Evolutionary conservation across 1,140 invertebrate genomes (phyloP).

Genomic region (Copidosoma floridanum): DNA sequence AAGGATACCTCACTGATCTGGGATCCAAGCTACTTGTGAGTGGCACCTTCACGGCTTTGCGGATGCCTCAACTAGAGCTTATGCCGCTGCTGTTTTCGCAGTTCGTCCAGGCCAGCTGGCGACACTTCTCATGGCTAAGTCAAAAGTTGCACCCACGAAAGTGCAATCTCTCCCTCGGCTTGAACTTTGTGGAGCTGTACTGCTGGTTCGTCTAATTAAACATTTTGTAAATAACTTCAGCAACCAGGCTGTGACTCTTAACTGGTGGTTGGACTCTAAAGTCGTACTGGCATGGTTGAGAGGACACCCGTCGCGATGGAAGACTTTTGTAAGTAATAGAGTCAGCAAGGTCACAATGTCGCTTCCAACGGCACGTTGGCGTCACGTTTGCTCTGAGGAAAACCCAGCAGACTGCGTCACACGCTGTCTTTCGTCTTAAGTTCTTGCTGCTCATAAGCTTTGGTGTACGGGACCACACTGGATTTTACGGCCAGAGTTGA

Average conservation of each 20-base stretch:
- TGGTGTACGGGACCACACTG: constrained; percentile 5
- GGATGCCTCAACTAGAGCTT: not conserved
- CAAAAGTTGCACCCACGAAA: too few relatives aligned
- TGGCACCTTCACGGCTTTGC: not conserved
- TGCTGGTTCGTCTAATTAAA: too few relatives aligned
- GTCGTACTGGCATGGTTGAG: not conserved
- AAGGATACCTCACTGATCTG: too few relatives aligned
- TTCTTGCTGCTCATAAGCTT: not conserved
- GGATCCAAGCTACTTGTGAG: too few relatives aligned
- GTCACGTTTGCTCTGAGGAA: not conserved
- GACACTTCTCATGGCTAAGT: not conserved
- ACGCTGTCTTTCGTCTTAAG: not conserved
- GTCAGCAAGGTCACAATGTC: not conserved
- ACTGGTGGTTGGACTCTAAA: constrained; percentile 6
- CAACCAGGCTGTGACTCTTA: too few relatives aligned
- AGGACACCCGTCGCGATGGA: not conserved
- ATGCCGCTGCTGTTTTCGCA: not conserved
- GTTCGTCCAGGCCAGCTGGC: not conserved
- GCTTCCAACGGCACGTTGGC: not conserved
- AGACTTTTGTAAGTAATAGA: constrained; percentile 1
- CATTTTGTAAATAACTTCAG: too few relatives aligned
- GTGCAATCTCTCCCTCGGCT: too few relatives aligned
- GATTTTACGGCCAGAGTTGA: too few relatives aligned
- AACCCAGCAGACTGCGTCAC: constrained; percentile 18
- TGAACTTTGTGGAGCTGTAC: too few relatives aligned